Percentiles rank a stretch among this genome's conserved stretches.
phyloP scores from a whole-genome alignment of 2,113 vertebrate genomes.

The Platichthys flesus region DNA sequence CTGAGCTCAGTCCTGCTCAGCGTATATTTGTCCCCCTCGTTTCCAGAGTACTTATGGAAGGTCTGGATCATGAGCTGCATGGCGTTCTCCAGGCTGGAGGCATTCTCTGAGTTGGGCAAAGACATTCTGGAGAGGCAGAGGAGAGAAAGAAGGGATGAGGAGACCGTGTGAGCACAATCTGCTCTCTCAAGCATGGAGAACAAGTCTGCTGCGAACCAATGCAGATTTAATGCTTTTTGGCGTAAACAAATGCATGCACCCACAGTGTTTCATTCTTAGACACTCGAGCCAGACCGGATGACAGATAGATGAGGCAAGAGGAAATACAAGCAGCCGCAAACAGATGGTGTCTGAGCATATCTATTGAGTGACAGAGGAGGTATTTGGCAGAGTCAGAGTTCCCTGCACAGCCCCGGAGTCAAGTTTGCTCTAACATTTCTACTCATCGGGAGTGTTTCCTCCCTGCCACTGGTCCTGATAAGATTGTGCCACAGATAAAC shows the following conservation, averaged over 20 bases:
- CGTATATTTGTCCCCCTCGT: constrained; percentile 88
- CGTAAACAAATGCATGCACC: neutral
- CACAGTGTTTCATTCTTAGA: neutral
- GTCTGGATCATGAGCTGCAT: constrained; percentile 88
- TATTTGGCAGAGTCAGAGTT: constrained; percentile 14
- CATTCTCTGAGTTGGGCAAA: constrained; percentile 73
- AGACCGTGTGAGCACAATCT: neutral
- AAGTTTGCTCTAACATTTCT: constrained; percentile 13
- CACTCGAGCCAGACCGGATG: neutral
- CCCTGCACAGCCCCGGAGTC: neutral
- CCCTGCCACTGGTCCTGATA: constrained; percentile 18
- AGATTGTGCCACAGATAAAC: constrained; percentile 55
- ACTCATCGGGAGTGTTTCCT: constrained; percentile 44
- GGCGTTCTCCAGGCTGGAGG: constrained; percentile 84
- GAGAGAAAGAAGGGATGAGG: neutral
- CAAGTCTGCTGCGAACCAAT: constrained; percentile 19
- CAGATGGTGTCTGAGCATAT: neutral
- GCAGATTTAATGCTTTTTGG: neutral
- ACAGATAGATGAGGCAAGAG: neutral
- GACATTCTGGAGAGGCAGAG: constrained; percentile 74
- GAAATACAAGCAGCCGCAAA: neutral
- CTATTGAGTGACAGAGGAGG: neutral
- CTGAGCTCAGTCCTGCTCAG: constrained; percentile 86
- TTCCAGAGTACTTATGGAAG: constrained; percentile 90
- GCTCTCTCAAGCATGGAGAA: constrained; percentile 20